Percentiles rank a stretch among this genome's conserved stretches.
Conservation (phyloP, 2,888 invertebrate genomes). For the Caenorhabditis sp. region DNA sequence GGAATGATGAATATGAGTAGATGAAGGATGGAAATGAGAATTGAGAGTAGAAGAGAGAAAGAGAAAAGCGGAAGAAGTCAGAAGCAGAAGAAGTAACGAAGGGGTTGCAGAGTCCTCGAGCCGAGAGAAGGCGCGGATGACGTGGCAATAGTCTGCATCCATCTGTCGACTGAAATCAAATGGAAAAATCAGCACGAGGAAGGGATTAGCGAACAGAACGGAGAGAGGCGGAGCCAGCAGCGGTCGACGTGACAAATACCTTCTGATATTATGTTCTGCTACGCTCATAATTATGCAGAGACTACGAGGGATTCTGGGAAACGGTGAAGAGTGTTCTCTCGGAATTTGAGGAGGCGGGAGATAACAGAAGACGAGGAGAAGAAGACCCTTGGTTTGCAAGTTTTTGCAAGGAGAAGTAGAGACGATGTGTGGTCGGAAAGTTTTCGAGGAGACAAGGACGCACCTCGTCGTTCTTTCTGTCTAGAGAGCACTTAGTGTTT, state of each 20-base stretch:
- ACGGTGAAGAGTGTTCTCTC: neutral
- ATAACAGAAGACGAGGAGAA: neutral
- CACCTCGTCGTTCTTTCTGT: neutral
- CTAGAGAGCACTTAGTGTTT: neutral
- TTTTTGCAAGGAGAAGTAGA: neutral
- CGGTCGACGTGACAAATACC: constrained; percentile 9
- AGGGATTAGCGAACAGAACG: constrained; percentile 7
- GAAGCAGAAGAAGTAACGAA: neutral
- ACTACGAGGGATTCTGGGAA: neutral
- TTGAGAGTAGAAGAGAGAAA: neutral
- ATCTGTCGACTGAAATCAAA: neutral
- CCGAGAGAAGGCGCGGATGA: neutral
- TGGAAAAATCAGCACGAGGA: constrained; percentile 13
- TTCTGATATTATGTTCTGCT: neutral
- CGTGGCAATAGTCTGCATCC: constrained; percentile 11
- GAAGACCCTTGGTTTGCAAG: constrained; percentile 6
- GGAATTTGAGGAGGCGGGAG: neutral
- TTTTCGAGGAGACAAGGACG: neutral
- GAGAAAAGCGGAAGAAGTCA: neutral
- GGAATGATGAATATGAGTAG: constrained; percentile 6
- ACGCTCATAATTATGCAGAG: neutral
- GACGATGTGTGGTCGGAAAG: neutral
- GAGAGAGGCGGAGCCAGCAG: constrained; percentile 6
- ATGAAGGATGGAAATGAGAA: neutral
- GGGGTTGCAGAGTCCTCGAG: neutral